These are phyloP conservation scores for Actinemys pallida DNA, from an alignment of 2,113 vertebrate species.

Conservation along the genomic window DNA sequence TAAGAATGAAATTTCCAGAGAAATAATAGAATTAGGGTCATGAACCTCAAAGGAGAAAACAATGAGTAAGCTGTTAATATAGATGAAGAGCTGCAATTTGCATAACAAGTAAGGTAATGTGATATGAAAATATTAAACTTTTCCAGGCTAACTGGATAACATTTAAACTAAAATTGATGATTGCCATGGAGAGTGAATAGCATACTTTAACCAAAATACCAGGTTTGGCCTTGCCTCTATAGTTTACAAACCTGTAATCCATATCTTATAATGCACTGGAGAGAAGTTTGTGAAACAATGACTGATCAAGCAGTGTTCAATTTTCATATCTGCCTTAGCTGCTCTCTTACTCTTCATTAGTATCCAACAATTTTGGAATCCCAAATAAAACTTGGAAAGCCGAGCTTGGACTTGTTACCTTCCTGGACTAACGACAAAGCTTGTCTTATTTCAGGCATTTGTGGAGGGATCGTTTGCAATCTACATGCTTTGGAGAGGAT, in stretches of 20 bases:
- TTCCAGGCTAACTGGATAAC: neutral
- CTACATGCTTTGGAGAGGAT: neutral
- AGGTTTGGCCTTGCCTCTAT: neutral
- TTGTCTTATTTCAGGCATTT: neutral
- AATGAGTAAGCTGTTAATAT: neutral
- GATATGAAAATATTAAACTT: neutral
- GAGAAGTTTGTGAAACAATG: neutral
- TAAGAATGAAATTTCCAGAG: neutral
- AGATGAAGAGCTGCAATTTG: neutral
- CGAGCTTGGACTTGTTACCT: neutral
- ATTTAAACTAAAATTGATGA: neutral
- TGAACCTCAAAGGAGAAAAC: neutral
- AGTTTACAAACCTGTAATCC: neutral
- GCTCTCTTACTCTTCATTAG: neutral
- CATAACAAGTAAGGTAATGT: fast-evolving
- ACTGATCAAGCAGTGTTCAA: neutral
- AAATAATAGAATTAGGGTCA: neutral
- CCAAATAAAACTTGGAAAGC: neutral
- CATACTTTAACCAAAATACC: neutral
- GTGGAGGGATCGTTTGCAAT: neutral
- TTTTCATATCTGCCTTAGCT: neutral
- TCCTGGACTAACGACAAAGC: neutral
- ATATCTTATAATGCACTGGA: neutral
- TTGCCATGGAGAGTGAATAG: neutral
- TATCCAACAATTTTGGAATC: neutral